Percentiles rank a stretch among this genome's conserved stretches.
Conservation (phyloP, 2,888 invertebrate species). For the Ecliptopera silaceata region DNA sequence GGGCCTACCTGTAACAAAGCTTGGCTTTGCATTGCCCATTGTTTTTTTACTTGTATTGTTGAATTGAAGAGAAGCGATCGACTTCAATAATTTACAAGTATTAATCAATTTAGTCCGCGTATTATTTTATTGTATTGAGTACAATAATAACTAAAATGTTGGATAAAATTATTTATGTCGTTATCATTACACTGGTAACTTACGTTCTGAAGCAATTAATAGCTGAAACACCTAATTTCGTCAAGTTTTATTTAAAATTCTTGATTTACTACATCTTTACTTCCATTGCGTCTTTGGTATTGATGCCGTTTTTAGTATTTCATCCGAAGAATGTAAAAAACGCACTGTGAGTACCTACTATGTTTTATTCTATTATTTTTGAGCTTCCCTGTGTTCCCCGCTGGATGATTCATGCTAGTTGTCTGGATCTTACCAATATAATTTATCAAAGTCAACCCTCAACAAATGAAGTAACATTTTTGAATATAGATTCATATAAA, state of each 20-base stretch:
- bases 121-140: constrained; percentile 9
- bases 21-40: neutral
- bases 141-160: constrained; percentile 54
- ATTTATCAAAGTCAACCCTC: too few species aligned
- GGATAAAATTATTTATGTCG: constrained; percentile 70
- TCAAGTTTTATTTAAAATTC: constrained; percentile 79
- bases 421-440: neutral
- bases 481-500: too few species aligned
- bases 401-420: neutral
- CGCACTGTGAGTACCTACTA: constrained; percentile 72
- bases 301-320: constrained; percentile 76
- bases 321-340: constrained; percentile 81
- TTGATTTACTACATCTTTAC: constrained; percentile 74
- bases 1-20: neutral
- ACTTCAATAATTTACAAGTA: neutral
- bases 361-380: neutral
- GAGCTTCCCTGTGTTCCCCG: neutral
- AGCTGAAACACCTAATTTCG: constrained; percentile 77
- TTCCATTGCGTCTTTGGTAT: constrained; percentile 67
- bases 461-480: too few species aligned
- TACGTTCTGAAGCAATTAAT: constrained; percentile 76
- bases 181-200: constrained; percentile 62
- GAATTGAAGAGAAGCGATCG: constrained; percentile 8
- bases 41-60: constrained; percentile 3
- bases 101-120: neutral